Conservation (phyloP, 1,140 invertebrate genomes). For the Camponotus vicinus region DNA sequence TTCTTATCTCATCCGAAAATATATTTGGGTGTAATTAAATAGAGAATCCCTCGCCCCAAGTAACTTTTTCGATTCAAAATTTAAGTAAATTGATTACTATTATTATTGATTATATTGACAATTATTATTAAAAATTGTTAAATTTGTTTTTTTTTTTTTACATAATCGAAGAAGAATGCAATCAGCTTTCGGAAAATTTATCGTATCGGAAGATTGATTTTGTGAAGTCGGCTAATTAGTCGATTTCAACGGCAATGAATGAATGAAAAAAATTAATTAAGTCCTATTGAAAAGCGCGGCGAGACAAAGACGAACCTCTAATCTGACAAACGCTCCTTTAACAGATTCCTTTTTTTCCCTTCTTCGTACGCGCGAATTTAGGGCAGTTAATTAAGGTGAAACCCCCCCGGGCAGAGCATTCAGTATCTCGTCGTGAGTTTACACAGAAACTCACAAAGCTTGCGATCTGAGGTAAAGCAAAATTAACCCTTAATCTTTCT, state of each 20-base stretch:
- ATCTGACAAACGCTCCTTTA: conserved; percentile 40
- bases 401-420: conserved; percentile 1
- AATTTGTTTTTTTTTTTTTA: not conserved
- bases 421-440: conserved; percentile 13
- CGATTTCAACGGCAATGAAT: not conserved
- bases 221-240: conserved; percentile 5
- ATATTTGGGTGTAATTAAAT: not conserved
- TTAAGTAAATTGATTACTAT: not conserved
- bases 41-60: not conserved
- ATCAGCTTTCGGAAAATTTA: not conserved
- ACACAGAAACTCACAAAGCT: conserved; percentile 24
- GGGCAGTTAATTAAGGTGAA: conserved; percentile 64
- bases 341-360: not conserved
- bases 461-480: conserved; percentile 29
- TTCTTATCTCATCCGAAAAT: not conserved
- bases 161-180: not conserved
- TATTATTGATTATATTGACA: not conserved
- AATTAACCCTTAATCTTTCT: conserved; percentile 56
- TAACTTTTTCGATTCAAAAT: not conserved
- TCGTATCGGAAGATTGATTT: conserved; percentile 9
- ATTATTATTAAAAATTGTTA: not conserved
- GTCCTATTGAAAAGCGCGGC: conserved; percentile 17
- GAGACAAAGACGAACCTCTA: conserved; percentile 11
- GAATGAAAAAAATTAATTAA: conserved; percentile 59
- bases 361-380: conserved; percentile 4